phyloP scores from a whole-genome alignment of 1,140 invertebrate genomes.

The Antheraea mylitta region DNA sequence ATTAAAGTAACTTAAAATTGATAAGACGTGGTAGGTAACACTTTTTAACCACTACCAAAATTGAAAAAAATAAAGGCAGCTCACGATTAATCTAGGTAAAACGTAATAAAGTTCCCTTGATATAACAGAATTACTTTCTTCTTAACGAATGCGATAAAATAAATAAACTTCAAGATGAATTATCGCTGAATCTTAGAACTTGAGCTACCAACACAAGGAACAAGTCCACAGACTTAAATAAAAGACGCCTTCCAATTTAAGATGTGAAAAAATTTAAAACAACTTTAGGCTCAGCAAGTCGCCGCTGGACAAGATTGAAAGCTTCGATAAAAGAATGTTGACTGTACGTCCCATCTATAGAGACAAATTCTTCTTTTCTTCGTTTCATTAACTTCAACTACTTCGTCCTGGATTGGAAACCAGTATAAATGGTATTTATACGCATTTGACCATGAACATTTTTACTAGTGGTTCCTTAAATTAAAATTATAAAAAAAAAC shows the following conservation, averaged over 20 bases:
- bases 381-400: not conserved
- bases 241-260: conserved; percentile 13
- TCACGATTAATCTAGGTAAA: too few species aligned
- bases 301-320: not conserved
- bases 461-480: too few species aligned
- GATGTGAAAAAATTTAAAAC: conserved; percentile 15
- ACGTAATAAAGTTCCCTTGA: too few species aligned
- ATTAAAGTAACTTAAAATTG: too few species aligned
- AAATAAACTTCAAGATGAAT: not conserved
- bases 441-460: too few species aligned
- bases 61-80: too few species aligned
- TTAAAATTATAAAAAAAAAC: too few species aligned
- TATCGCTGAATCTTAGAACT: not conserved
- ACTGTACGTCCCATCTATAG: not conserved
- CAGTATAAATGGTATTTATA: too few species aligned
- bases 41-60: too few species aligned
- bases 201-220: not conserved
- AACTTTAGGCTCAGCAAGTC: not conserved
- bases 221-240: conserved; percentile 10
- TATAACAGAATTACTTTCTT: too few species aligned
- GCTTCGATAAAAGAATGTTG: not conserved
- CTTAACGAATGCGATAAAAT: not conserved
- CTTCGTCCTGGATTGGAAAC: too few species aligned
- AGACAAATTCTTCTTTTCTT: not conserved
- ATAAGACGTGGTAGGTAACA: too few species aligned